A percentile compares a stretch with the other conserved stretches of the same genome.
Evolutionary conservation across 2,113 vertebrate species (phyloP).

Genomic region (Oncorhynchus clarkii): DNA sequence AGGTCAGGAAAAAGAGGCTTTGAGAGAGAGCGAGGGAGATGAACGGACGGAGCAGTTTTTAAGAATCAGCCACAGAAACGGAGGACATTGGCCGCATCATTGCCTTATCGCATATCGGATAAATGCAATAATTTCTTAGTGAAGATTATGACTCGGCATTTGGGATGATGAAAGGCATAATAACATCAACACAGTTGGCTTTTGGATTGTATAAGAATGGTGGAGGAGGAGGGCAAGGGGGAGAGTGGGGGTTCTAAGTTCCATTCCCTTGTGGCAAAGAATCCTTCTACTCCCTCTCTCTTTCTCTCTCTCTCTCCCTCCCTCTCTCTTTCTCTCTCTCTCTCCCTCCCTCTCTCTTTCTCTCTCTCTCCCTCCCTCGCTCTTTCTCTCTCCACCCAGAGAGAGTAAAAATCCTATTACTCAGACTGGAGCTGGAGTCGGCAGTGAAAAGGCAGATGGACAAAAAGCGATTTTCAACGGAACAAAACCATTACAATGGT

Average conservation of each 20-base stretch:
- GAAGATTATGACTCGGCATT: conserved; percentile 56
- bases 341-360: background rate
- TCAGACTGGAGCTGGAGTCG: conserved; percentile 83
- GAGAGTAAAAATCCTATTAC: conserved; percentile 75
- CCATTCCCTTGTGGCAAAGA: conserved; percentile 66
- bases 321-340: conserved; percentile 25
- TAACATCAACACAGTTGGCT: conserved; percentile 66
- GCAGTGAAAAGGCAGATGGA: conserved; percentile 83
- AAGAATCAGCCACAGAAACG: background rate
- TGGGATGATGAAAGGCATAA: conserved; percentile 60
- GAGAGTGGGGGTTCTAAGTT: conserved; percentile 46
- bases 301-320: too few relatives aligned
- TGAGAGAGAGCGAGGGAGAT: background rate
- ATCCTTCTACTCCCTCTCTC: conserved; percentile 47
- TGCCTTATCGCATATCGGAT: conserved; percentile 36
- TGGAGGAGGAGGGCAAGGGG: background rate
- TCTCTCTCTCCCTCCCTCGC: conserved; percentile 10
- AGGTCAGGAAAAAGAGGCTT: background rate
- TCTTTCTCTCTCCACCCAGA: conserved; percentile 54
- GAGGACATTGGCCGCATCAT: conserved; percentile 32
- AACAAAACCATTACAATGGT: conserved; percentile 94
- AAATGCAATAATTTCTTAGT: conserved; percentile 56
- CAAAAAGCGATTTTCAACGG: conserved; percentile 98
- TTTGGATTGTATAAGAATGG: conserved; percentile 60
- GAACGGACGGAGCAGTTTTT: background rate